phyloP scores from a whole-genome alignment of 2,888 invertebrate species.

The Cataglyphis altisquamis region DNA sequence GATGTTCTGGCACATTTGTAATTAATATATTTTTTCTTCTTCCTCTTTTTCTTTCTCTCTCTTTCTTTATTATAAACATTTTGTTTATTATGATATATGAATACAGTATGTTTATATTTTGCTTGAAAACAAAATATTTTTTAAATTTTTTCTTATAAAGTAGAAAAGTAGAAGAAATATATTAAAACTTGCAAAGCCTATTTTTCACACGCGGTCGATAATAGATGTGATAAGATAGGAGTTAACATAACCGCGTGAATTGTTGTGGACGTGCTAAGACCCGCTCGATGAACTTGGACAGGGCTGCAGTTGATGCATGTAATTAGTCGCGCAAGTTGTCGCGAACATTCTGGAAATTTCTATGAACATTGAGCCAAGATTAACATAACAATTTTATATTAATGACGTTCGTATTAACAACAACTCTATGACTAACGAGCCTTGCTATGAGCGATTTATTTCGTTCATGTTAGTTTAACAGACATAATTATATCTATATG shows the following conservation, averaged over 20 bases:
- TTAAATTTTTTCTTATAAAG: background rate
- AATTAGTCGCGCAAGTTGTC: constrained; percentile 26
- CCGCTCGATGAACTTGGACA: constrained; percentile 2
- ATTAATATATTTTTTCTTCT: background rate
- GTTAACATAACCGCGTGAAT: background rate
- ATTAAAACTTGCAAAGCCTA: background rate
- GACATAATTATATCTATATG: background rate
- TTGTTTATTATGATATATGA: background rate
- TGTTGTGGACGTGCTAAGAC: background rate
- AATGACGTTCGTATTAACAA: background rate
- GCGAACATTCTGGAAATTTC: constrained; percentile 2
- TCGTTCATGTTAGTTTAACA: background rate
- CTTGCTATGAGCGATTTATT: background rate
- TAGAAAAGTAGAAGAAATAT: background rate
- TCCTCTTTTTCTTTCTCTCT: background rate
- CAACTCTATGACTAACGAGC: background rate
- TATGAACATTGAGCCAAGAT: background rate
- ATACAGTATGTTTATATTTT: background rate
- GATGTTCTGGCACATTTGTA: background rate
- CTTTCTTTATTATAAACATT: background rate
- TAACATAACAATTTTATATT: constrained; percentile 22
- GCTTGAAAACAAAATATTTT: background rate
- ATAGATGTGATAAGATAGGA: background rate
- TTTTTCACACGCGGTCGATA: background rate
- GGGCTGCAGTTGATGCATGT: background rate